Conservation (phyloP, 2,888 invertebrate genomes). For the Nebria salina region DNA sequence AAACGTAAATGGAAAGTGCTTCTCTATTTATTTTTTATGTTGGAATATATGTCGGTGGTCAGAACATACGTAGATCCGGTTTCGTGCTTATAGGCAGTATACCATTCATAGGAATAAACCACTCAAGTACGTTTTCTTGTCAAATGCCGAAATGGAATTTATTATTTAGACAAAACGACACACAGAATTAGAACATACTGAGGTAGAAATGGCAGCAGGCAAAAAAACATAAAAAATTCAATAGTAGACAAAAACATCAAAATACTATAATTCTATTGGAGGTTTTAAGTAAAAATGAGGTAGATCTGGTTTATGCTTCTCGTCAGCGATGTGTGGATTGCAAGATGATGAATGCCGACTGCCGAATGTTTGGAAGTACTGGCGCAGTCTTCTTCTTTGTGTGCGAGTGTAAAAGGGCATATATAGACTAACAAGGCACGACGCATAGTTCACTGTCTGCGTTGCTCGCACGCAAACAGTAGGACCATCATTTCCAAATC, state of each 20-base stretch:
- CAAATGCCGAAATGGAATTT: neutral
- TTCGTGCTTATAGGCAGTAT: neutral
- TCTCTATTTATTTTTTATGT: neutral
- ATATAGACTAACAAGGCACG: neutral
- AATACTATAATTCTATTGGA: no score
- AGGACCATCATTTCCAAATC: constrained; percentile 36
- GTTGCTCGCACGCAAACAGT: neutral
- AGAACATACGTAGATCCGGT: neutral
- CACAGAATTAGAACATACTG: no score
- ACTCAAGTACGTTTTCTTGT: neutral
- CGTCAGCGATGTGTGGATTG: no score
- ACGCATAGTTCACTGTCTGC: no score
- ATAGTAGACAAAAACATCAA: no score
- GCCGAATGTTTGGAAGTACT: no score
- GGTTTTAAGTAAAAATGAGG: no score
- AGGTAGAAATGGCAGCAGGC: no score
- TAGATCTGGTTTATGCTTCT: no score
- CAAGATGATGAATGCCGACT: no score
- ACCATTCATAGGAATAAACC: neutral
- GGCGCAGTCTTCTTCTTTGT: neutral
- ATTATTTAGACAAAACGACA: neutral
- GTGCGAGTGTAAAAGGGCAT: neutral
- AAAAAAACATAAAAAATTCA: no score
- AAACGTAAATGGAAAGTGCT: neutral
- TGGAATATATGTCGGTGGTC: neutral